phyloP scores from a whole-genome alignment of 2,113 vertebrate genomes.

The Microcebus lehilahytsara region DNA sequence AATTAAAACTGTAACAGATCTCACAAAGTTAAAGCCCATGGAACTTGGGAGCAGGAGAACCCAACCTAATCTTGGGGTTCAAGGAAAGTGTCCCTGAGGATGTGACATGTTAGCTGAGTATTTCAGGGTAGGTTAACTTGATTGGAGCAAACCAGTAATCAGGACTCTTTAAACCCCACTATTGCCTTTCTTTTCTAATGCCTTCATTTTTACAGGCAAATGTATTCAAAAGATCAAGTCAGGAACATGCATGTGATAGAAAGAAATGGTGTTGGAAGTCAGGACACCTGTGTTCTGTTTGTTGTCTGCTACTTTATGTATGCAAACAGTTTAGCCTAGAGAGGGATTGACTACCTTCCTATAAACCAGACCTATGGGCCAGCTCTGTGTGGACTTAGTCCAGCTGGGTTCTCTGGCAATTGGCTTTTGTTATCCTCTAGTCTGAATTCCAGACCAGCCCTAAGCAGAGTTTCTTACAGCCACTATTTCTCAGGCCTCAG shows the following conservation, averaged over 20 bases:
- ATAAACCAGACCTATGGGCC: neutral
- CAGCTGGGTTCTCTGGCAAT: neutral
- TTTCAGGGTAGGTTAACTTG: neutral
- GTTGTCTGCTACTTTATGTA: neutral
- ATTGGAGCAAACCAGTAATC: neutral
- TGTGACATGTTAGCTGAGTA: neutral
- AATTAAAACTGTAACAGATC: neutral
- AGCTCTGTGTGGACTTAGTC: neutral
- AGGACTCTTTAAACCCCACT: neutral
- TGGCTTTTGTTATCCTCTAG: neutral
- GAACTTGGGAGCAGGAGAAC: neutral
- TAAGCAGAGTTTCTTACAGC: neutral
- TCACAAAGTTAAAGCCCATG: neutral
- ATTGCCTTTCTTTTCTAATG: neutral
- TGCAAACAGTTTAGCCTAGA: neutral
- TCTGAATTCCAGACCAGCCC: neutral
- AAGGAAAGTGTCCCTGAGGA: neutral
- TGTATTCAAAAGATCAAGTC: neutral
- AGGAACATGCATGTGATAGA: neutral
- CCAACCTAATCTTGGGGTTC: neutral
- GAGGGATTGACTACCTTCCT: neutral
- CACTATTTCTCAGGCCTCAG: neutral
- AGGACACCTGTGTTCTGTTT: neutral
- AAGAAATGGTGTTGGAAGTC: neutral
- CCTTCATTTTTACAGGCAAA: neutral